Percentiles rank a stretch among this genome's conserved stretches.
These are phyloP conservation scores for Ischnura elegans DNA, from an alignment of 2,888 invertebrate genomes.

Conservation along the genomic window DNA sequence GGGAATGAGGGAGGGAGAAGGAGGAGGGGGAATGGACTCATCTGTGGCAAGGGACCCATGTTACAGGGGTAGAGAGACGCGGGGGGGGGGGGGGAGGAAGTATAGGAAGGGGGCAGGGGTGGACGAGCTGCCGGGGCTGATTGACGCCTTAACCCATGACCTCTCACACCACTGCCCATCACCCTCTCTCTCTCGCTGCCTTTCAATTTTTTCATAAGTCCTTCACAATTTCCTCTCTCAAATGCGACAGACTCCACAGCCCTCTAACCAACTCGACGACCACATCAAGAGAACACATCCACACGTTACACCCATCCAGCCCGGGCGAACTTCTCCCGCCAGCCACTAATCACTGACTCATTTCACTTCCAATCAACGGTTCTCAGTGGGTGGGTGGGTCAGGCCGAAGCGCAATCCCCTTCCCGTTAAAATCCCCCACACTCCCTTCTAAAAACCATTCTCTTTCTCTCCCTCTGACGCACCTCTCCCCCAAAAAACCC, in stretches of 20 bases:
- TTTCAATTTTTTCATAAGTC: neutral
- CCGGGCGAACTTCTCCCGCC: neutral
- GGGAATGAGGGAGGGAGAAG: neutral
- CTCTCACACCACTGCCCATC: neutral
- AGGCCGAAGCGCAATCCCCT: neutral
- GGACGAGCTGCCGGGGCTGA: neutral
- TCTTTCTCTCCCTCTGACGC: neutral
- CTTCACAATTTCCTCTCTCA: slow-evolving; percentile 53
- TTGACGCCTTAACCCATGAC: slow-evolving; percentile 31
- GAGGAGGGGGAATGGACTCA: neutral
- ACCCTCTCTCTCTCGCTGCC: neutral
- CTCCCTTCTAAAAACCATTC: neutral
- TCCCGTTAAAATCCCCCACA: neutral
- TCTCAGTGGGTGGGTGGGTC: slow-evolving; percentile 1
- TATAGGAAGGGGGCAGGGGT: neutral
- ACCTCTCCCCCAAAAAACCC: neutral
- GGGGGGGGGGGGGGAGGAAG: neutral
- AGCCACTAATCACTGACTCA: slow-evolving; percentile 59
- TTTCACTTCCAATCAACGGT: slow-evolving; percentile 62
- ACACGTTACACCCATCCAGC: neutral
- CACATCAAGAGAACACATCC: neutral
- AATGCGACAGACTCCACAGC: slow-evolving; percentile 18
- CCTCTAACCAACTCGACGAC: neutral
- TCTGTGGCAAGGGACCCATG: too few relatives aligned
- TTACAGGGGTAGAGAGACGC: neutral